These are phyloP conservation scores for Cactoblastis cactorum DNA, from an alignment of 2,888 invertebrate genomes.

Conservation along the genomic window DNA sequence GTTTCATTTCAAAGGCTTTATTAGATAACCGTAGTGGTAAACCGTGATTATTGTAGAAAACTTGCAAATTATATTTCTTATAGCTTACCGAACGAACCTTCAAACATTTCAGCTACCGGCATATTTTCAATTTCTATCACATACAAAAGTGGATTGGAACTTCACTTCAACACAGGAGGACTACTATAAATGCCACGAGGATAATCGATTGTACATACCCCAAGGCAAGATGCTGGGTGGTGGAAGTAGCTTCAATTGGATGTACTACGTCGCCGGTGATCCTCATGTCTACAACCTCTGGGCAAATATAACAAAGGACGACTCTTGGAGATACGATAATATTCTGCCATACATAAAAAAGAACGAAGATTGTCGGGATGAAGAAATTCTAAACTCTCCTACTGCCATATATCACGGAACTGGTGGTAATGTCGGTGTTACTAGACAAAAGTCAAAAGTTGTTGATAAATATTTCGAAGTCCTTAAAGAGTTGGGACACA, in stretches of 20 bases:
- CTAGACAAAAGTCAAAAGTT: constrained; percentile 20
- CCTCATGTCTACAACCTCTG: constrained; percentile 36
- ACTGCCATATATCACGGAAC: constrained; percentile 28
- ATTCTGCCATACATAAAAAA: constrained; percentile 42
- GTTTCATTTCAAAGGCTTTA: too few relatives aligned
- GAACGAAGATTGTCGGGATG: constrained; percentile 31
- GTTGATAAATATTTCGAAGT: too few relatives aligned
- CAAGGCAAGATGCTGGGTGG: constrained; percentile 48
- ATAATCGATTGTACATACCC: constrained; percentile 21
- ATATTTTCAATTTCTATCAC: neutral
- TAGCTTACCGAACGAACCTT: too few relatives aligned
- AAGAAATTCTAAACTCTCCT: constrained; percentile 21
- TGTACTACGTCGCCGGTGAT: constrained; percentile 32
- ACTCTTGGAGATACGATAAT: constrained; percentile 36
- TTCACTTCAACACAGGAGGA: neutral
- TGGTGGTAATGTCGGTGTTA: constrained; percentile 28
- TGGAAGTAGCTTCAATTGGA: constrained; percentile 31
- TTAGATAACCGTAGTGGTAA: too few relatives aligned
- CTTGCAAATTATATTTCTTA: too few relatives aligned
- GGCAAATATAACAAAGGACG: constrained; percentile 31
- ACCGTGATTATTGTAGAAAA: too few relatives aligned
- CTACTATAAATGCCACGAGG: neutral
- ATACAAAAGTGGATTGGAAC: neutral
- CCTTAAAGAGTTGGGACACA: too few relatives aligned
- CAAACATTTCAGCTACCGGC: neutral